Evolutionary conservation across 2,113 vertebrate species (phyloP), one percentile per base, ranked within the genome.

Genomic region (Misgurnus mizolepis): DNA sequence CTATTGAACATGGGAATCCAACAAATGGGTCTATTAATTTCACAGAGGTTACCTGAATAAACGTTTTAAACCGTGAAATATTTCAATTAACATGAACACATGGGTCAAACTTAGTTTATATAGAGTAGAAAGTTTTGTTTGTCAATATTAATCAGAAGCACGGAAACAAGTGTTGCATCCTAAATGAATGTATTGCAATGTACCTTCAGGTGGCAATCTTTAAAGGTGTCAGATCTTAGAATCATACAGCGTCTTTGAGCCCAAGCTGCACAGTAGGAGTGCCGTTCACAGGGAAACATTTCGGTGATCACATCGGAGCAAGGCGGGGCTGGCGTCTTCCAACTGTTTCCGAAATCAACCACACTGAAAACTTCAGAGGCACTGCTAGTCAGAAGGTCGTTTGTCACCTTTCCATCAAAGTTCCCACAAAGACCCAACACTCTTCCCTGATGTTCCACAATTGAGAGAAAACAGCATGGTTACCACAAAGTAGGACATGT

Each of bases 391-490:
- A 89, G 90, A 45, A 96, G 86, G 73, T 96, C 95, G 67, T 96
- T 95, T 82, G 90, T 92, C 77, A 93, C 88, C 61, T 89, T 93
- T 5, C 88, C 91, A 49, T 96, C 95, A 85, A 94, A 95, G 77
- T 96, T 95, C 68, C 95, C 95, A 89, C 95, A 96, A 22, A 95
- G 93, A 60, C 95, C 95, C 15, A 91, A 93, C 2, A 95, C 92
- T 81, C 81, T 86, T 22, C 86, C 90, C 95, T 95, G n/a, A 39
- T 41, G 14, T 41, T 62, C 17, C 49, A 34, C 41, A 71, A 22
- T 50, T 61, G 14, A 41, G 60, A 67, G 49, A 75, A 6, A 55
- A 40, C 12, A 14, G 22, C 40, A 69, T 66, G 61, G n/a, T 45
- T 40, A 11, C 12, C 65, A 68, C n/a, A 7, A 55, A 41, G 8